Conservation (phyloP, 2,113 vertebrate species). For the Chiloscyllium plagiosum region DNA sequence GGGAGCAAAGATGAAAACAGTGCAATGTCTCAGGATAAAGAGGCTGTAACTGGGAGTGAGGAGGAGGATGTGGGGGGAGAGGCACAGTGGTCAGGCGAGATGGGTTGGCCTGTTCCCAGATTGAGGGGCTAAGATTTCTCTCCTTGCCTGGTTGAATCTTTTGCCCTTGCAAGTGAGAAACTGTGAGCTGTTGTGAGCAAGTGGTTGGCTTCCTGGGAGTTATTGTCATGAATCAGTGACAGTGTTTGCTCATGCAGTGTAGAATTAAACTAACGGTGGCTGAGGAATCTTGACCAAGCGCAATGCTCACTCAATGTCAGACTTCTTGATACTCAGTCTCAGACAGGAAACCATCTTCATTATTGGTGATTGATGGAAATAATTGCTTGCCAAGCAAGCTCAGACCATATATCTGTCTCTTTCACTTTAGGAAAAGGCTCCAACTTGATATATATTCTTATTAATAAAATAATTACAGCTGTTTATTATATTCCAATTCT, state of each 20-base stretch:
- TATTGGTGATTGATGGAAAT: neutral
- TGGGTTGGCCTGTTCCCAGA: neutral
- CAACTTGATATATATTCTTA: conserved; percentile 21
- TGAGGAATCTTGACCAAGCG: neutral
- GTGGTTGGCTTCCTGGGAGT: neutral
- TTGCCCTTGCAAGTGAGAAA: neutral
- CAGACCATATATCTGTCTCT: neutral
- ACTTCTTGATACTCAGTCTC: neutral
- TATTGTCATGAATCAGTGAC: neutral
- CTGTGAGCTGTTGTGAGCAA: neutral
- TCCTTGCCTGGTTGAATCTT: neutral
- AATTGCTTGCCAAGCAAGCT: neutral
- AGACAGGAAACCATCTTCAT: conserved; percentile 2
- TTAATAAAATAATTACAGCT: conserved; percentile 28
- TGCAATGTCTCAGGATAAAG: neutral
- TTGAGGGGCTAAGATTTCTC: neutral
- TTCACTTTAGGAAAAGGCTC: neutral
- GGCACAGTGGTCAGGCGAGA: neutral
- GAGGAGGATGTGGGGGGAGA: neutral
- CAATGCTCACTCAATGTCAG: neutral
- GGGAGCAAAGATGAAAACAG: neutral
- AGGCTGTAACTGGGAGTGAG: neutral
- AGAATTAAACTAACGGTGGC: neutral
- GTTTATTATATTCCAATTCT: conserved; percentile 14
- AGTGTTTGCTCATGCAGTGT: neutral